A percentile compares a stretch with the other conserved stretches of the same genome.
phyloP scores from a whole-genome alignment of 2,113 vertebrate genomes.

The Myotis lucifugus region DNA sequence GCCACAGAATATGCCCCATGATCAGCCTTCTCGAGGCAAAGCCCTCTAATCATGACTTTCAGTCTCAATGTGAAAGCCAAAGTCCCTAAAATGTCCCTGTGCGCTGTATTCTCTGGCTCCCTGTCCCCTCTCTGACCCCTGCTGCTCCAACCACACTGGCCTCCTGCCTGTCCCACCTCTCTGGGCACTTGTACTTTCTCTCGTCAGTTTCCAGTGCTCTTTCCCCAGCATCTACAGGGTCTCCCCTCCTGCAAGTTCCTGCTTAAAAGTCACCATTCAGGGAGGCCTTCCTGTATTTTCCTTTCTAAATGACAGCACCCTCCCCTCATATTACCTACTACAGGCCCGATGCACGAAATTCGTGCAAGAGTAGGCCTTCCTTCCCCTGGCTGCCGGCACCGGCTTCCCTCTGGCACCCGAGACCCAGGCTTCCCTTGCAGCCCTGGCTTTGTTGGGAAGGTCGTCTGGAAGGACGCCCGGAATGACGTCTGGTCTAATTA shows the following conservation, averaged over 20 bases:
- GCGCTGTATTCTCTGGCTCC: background rate
- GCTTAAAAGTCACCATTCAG: background rate
- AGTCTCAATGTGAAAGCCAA: fast-evolving
- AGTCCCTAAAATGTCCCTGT: background rate
- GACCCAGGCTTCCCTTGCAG: no score
- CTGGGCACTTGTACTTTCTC: no score
- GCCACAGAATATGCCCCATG: background rate
- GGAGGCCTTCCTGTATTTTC: background rate
- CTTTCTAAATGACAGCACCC: background rate
- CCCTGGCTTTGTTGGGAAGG: fast-evolving
- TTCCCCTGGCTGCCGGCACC: no score
- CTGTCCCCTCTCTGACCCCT: background rate
- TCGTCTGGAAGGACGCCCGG: fast-evolving
- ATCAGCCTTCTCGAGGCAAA: background rate
- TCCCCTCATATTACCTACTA: fast-evolving
- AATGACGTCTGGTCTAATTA: no score
- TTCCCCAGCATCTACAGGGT: background rate
- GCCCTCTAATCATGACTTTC: background rate
- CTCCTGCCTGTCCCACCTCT: no score
- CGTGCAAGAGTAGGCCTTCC: no score
- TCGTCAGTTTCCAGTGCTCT: background rate
- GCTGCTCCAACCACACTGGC: no score
- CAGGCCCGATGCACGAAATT: no score
- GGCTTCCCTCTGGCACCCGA: no score
- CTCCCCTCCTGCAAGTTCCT: background rate